phyloP scores from a whole-genome alignment of 2,113 vertebrate species.

The Hoplias malabaricus region DNA sequence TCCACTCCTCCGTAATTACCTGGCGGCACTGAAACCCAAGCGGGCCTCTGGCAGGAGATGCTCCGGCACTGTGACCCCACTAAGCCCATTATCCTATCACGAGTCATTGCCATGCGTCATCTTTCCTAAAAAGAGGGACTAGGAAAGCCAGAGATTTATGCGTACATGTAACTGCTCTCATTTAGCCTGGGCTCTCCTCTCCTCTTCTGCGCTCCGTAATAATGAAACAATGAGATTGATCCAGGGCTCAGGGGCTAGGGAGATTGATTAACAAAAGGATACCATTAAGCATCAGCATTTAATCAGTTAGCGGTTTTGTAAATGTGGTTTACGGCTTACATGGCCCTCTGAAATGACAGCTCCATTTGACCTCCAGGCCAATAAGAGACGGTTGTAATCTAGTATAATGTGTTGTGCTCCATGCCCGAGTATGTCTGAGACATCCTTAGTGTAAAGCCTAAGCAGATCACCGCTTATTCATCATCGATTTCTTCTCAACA shows the following conservation, averaged over 20 bases:
- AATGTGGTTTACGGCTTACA: neutral
- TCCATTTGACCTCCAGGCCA: conserved; percentile 2
- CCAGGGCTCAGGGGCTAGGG: neutral
- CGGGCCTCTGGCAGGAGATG: conserved; percentile 38
- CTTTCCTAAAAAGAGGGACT: conserved; percentile 50
- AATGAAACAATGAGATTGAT: conserved; percentile 11
- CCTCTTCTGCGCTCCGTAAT: neutral
- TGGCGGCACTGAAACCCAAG: conserved; percentile 45
- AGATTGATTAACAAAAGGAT: conserved; percentile 24
- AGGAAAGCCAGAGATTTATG: conserved; percentile 41
- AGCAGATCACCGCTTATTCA: conserved; percentile 63
- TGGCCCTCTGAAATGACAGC: neutral
- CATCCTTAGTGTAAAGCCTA: conserved; percentile 69
- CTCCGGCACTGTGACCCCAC: conserved; percentile 54
- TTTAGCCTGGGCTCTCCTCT: neutral
- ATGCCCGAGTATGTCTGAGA: conserved; percentile 31
- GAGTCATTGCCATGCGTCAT: conserved; percentile 65
- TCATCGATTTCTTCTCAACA: conserved; percentile 77
- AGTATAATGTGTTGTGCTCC: neutral
- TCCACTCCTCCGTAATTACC: conserved; percentile 42
- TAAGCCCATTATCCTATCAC: conserved; percentile 74
- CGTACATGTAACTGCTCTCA: conserved; percentile 10
- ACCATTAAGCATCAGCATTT: conserved; percentile 18
- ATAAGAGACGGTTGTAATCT: conserved; percentile 11
- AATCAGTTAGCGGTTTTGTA: conserved; percentile 25